A percentile compares a stretch with the other conserved stretches of the same genome.
These are phyloP conservation scores for Apocrypta bakeri DNA, from an alignment of 1,140 invertebrate genomes.

Conservation along the genomic window DNA sequence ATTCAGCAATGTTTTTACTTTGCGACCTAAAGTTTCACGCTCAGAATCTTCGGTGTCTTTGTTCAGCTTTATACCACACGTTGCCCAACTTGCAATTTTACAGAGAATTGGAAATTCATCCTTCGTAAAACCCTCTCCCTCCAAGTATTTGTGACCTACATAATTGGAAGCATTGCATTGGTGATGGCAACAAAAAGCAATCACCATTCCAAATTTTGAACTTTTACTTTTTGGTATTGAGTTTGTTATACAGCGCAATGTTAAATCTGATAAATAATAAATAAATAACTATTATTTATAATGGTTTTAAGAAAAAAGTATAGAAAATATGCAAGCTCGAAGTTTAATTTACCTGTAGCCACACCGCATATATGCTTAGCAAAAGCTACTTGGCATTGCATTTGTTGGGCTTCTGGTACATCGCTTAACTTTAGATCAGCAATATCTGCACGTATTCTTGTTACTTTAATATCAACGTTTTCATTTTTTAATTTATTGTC, in stretches of 20 bases:
- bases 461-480: constrained; percentile 73
- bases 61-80: constrained; percentile 79
- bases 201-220: constrained; percentile 77
- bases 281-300: constrained; percentile 29
- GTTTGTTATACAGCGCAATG: constrained; percentile 79
- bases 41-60: constrained; percentile 57
- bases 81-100: constrained; percentile 89
- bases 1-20: constrained; percentile 85
- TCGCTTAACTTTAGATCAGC: constrained; percentile 80
- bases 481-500: constrained; percentile 82
- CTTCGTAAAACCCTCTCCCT: constrained; percentile 75
- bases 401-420: constrained; percentile 74
- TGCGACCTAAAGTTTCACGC: constrained; percentile 80
- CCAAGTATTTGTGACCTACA: constrained; percentile 79
- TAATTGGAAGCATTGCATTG: constrained; percentile 83
- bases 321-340: constrained; percentile 1
- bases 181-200: constrained; percentile 93
- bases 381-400: constrained; percentile 78
- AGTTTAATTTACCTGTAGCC: constrained; percentile 80
- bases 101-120: constrained; percentile 85
- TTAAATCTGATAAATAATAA: constrained; percentile 77
- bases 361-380: constrained; percentile 92
- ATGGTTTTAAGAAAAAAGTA: constrained; percentile 19
- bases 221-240: constrained; percentile 62
- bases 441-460: constrained; percentile 83